Evolutionary conservation across 2,113 vertebrate species (phyloP).

Genomic region (Carettochelys insculpta): DNA sequence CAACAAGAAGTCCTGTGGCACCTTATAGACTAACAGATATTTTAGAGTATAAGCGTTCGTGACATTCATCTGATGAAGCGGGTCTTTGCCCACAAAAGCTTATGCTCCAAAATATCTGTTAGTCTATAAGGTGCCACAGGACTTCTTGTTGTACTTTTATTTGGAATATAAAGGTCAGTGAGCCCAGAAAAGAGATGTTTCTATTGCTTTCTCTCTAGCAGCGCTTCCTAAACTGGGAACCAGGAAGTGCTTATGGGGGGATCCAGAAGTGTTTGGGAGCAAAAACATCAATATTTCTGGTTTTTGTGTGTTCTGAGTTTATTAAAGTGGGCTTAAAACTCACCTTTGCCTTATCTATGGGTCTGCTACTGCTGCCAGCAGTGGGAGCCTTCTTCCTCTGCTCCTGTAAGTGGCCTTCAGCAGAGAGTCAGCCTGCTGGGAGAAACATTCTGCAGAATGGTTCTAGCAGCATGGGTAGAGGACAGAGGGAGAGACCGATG

Average conservation of each 20-base stretch:
- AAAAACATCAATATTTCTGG: background rate
- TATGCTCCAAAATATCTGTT: too few species aligned
- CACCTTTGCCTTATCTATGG: background rate
- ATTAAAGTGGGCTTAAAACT: too few species aligned
- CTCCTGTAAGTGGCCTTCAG: background rate
- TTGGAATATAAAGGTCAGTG: background rate
- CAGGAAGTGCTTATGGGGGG: background rate
- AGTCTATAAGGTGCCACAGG: too few species aligned
- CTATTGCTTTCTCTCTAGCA: background rate
- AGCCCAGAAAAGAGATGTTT: background rate
- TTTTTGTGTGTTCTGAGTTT: too few species aligned
- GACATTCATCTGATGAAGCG: too few species aligned
- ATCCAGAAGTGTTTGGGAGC: too few species aligned
- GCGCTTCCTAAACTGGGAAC: background rate
- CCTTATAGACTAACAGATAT: too few species aligned
- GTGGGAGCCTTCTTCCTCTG: background rate
- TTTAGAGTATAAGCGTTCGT: too few species aligned
- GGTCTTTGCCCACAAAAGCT: too few species aligned
- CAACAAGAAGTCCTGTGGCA: too few species aligned
- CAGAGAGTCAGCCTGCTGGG: background rate
- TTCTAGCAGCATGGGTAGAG: background rate
- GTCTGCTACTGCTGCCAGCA: background rate
- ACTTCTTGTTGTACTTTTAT: too few species aligned
- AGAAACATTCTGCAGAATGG: background rate
- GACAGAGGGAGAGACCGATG: background rate